Evolutionary conservation across 2,113 vertebrate genomes (phyloP).

Genomic region (Cyanoramphus novaezelandiae): DNA sequence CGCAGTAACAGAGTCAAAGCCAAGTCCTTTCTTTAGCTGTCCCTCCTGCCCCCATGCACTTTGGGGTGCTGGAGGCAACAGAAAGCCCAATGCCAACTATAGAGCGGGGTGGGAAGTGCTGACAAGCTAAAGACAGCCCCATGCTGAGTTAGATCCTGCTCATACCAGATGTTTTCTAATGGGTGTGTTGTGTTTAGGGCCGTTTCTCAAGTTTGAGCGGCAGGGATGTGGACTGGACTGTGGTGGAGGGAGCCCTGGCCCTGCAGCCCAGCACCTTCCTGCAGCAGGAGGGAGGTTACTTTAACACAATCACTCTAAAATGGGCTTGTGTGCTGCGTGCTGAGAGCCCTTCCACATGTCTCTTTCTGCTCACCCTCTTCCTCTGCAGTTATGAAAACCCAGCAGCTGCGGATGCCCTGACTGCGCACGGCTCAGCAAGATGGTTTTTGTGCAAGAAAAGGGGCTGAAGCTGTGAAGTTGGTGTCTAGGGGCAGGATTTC

Average conservation of each 20-base stretch:
- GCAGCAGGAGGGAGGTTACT: neutral
- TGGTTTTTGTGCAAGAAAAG: neutral
- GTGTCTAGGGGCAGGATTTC: neutral
- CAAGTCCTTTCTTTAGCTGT: neutral
- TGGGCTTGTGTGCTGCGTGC: rapidly evolving
- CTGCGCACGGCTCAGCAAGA: no score
- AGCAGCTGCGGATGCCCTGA: neutral
- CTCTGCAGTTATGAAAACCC: neutral
- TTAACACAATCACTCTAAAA: neutral
- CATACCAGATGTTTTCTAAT: neutral
- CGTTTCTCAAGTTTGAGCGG: neutral
- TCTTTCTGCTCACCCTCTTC: neutral
- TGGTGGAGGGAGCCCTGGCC: neutral
- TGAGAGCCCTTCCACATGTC: rapidly evolving
- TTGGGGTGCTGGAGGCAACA: neutral
- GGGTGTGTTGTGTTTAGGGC: neutral
- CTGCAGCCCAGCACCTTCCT: neutral
- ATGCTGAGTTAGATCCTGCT: neutral
- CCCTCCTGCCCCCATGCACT: neutral
- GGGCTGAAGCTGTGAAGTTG: neutral
- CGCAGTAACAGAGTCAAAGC: neutral
- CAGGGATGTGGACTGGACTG: neutral
- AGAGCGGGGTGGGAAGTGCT: neutral
- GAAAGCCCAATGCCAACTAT: neutral
- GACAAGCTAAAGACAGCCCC: neutral